Base-by-base conservation (phyloP, 2,113 vertebrate species). In the Sterna hirundo region DNA sequence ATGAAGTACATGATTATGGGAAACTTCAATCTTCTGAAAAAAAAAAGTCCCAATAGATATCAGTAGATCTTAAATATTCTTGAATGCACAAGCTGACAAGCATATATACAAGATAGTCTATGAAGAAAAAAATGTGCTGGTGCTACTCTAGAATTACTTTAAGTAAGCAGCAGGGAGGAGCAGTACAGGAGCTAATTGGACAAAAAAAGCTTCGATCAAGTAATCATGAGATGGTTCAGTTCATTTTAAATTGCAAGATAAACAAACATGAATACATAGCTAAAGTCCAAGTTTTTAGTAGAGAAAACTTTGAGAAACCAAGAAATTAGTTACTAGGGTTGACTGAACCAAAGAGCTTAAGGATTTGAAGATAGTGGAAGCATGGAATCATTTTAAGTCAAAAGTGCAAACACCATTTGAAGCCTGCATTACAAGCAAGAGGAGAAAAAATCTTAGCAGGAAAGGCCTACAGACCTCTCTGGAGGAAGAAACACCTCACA, bases 341-440 rank as follows among this genome's bases (percentile, higher is more conserved):
- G 77, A 68, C 60, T 91, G 76, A 88, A 83, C 27, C 0, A 0
- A 60, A 66, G 34, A 78, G 15, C 58, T 92, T 38, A 75, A 75
- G 61, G 8, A 71, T 62, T 94, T 92, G 27, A 83, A 86, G 21
- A 20, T 11, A 47, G 15, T 47, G 32, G 47, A 44, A 82, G 18
- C 38, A 75, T 20, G 16, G 55, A 75, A 88, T 84, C 91, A 83
- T 74, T 93, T 64, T 75, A 86, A 95, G 72, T 82, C 65, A 89
- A 68, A 94, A 75, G 69, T 84, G 32, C 27, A 86, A 94, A 84
- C 23, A n/a, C 2, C 75, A 30, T 91, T 64, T 89, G 64, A 84
- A 93, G 76, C 27, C 86, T 83, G n/a, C 46, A 84, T 71, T 89
- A 26, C 47, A 79, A 75, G 62, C 22, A 65, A 88, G 60, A 80